phyloP scores from a whole-genome alignment of 2,113 vertebrate species.

The Dasypus novemcinctus region DNA sequence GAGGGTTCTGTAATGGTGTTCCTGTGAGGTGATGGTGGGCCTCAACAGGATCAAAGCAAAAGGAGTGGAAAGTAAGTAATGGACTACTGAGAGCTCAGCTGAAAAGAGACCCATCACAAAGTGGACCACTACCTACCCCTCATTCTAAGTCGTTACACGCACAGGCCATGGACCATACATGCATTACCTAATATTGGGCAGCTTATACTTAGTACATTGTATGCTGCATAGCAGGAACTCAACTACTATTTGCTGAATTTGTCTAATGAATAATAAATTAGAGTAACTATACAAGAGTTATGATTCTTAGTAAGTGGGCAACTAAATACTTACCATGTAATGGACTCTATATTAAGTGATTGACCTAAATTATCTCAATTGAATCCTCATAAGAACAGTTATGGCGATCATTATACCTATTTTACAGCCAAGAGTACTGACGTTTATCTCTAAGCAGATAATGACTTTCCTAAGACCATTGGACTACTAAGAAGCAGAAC shows the following conservation, averaged over 20 bases:
- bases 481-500: fast-evolving
- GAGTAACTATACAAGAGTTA: no score
- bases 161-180: neutral
- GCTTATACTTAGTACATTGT: neutral
- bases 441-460: neutral
- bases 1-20: neutral
- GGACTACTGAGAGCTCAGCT: no score
- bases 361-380: no score
- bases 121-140: neutral
- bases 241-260: neutral
- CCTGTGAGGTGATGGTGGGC: neutral
- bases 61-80: neutral
- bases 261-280: no score
- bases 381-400: neutral
- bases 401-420: no score
- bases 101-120: neutral
- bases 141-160: neutral
- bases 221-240: neutral
- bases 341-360: no score
- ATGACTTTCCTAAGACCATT: neutral
- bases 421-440: neutral
- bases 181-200: neutral
- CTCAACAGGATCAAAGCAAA: neutral
- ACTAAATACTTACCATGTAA: fast-evolving
- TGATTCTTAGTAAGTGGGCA: neutral